These are phyloP conservation scores for Meliscaeva auricollis DNA, from an alignment of 2,888 invertebrate genomes.

Conservation along the genomic window DNA sequence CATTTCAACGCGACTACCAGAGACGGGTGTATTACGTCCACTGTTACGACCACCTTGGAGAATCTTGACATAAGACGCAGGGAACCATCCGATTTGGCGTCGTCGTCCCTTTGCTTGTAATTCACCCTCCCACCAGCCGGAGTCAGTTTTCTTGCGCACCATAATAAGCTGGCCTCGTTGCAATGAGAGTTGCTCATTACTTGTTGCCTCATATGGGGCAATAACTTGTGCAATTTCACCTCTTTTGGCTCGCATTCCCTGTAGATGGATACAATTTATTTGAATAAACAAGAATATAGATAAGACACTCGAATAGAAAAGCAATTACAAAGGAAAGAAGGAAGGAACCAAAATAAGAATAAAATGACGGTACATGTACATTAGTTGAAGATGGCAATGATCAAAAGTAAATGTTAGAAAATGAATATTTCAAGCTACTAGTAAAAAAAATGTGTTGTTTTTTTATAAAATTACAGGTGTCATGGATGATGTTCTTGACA, in stretches of 20 bases:
- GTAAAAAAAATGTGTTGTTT: constrained; percentile 50
- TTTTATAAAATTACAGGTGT: constrained; percentile 83
- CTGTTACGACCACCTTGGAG: constrained; percentile 89
- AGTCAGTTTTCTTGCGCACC: constrained; percentile 98
- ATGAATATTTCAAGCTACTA: constrained; percentile 19
- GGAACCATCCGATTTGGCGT: constrained; percentile 99
- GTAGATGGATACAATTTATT: constrained; percentile 69
- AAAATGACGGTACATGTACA: constrained; percentile 31
- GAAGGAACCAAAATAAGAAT: constrained; percentile 10
- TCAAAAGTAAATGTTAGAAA: constrained; percentile 13
- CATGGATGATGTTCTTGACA: constrained; percentile 84
- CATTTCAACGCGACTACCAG: constrained; percentile 88
- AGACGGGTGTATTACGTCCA: constrained; percentile 90
- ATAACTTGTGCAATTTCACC: constrained; percentile 97
- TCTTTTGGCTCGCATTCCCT: constrained; percentile 89
- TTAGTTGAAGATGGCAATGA: constrained; percentile 48
- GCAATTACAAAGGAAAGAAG: constrained; percentile 37
- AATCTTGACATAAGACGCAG: constrained; percentile 97
- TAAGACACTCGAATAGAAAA: constrained; percentile 13
- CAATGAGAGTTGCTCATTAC: constrained; percentile 95
- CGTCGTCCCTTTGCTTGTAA: constrained; percentile 95
- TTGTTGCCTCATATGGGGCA: constrained; percentile 95
- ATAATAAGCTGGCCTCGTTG: constrained; percentile 96
- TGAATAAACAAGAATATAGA: neutral
- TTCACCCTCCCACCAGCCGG: constrained; percentile 99